Percentiles rank a stretch among this genome's conserved stretches.
Conservation (phyloP, 2,888 invertebrate genomes). For the Strigamia crassipes region DNA sequence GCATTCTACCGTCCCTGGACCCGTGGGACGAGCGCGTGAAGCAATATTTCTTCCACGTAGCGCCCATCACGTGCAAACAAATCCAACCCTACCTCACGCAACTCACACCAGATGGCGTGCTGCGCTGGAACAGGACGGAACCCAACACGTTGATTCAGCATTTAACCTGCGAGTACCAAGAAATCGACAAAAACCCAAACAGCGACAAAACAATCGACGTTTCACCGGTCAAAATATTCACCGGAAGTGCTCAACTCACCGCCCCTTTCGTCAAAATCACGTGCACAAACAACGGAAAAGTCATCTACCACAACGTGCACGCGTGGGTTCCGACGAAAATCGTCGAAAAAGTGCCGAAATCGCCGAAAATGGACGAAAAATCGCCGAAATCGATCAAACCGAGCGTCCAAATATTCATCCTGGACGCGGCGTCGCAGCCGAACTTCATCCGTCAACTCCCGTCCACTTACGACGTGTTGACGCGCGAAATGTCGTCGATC, state of each 20-base stretch:
- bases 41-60: background rate
- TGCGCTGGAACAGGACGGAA: background rate
- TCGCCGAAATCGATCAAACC: slow-evolving; percentile 54
- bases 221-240: background rate
- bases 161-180: background rate
- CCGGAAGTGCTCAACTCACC: background rate
- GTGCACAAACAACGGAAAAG: background rate
- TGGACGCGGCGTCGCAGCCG: slow-evolving; percentile 83
- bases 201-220: background rate
- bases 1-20: background rate
- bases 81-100: background rate
- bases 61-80: background rate
- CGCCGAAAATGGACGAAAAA: background rate
- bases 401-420: slow-evolving; percentile 78
- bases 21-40: background rate
- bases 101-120: background rate
- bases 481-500: slow-evolving; percentile 67
- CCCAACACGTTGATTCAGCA: background rate
- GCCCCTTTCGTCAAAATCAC: background rate
- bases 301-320: background rate
- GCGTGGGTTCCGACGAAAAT: background rate
- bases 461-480: slow-evolving; percentile 68
- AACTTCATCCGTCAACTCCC: slow-evolving; percentile 86
- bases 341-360: background rate
- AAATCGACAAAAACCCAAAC: background rate